Base-by-base conservation (phyloP, 1,140 invertebrate species). In the Oryctes rhinoceros region DNA sequence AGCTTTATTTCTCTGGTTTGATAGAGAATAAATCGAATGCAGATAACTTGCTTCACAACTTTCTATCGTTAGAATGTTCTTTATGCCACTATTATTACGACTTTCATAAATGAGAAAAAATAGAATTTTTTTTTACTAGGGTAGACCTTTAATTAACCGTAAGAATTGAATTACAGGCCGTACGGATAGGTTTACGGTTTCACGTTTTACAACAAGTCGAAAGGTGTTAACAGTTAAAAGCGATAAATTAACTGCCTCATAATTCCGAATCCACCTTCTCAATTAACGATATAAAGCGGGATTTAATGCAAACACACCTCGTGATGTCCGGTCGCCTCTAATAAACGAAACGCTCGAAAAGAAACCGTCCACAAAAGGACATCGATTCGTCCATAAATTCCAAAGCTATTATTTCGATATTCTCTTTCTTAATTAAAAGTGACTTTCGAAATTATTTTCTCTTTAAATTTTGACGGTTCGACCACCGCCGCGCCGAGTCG, bases 351-450 rank as follows among this genome's bases (percentile, higher is more conserved):
- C 65, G 65, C 35, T 24, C 65, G 39, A 44, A 71, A 24, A 9
- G 35, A 37, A 71, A 71, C 65, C 18, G 20, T 30, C 30, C 35
- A 71, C 30, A 71, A 6, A 71, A 71, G 65, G 65, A 37, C 65
- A 71, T 37, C 65, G 65, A 24, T 71, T 62, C 18, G 35, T 71
- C 24, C 65, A 71, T 71, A 71, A 71, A 71, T 71, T 24, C 20
- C 20, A 10, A 24, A 13, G 5, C 65, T 15, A 71, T 71, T 71
- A 35, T 71, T 71, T 24, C 20, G 20, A 24, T 71, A 71, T 71
- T 71, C 65, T 71, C 65, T 71, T 71, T 71, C 65, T 71, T 71
- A 71, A 71, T 71, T 71, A 71, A 71, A 71, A 71, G 65, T 71
- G 65, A 35, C 65, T 71, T 24, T 20, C 20, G 24, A 71, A 71